phyloP scores from a whole-genome alignment of 2,113 vertebrate genomes.

The Phycodurus eques region DNA sequence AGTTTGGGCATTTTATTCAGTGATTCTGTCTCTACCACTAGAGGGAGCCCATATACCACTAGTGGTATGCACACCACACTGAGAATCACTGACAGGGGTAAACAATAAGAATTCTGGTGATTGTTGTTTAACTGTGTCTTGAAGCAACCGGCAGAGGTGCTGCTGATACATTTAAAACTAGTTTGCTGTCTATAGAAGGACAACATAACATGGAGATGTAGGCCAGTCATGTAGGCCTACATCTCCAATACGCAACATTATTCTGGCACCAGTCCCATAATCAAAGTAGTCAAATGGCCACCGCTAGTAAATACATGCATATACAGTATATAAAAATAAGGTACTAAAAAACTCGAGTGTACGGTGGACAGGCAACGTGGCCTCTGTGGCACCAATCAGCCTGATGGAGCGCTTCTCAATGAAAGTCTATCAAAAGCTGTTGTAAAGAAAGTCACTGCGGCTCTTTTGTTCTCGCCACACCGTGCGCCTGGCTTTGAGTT shows the following conservation, averaged over 20 bases:
- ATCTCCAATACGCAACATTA: neutral
- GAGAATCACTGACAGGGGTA: no score
- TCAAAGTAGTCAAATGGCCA: neutral
- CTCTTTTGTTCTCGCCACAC: conserved; percentile 54
- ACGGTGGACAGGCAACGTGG: conserved; percentile 21
- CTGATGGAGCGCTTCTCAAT: conserved; percentile 37
- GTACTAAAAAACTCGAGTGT: conserved; percentile 1
- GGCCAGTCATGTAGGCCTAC: neutral
- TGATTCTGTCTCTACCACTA: no score
- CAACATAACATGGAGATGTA: no score
- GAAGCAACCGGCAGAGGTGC: no score
- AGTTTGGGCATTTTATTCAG: no score
- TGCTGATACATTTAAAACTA: neutral
- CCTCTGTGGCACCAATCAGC: conserved; percentile 45
- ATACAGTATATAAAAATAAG: no score
- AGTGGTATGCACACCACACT: no score
- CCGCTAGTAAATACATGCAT: no score
- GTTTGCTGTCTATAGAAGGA: neutral
- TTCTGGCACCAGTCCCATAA: neutral
- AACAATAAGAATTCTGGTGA: no score
- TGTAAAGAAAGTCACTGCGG: conserved; percentile 53
- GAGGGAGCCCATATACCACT: no score
- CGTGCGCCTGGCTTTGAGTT: conserved; percentile 53
- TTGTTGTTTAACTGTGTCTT: no score
- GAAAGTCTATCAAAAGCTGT: conserved; percentile 46